Evolutionary conservation across 2,797 vertebrate genomes (phyloP).

Genomic region (Chloroceryle inda): DNA sequence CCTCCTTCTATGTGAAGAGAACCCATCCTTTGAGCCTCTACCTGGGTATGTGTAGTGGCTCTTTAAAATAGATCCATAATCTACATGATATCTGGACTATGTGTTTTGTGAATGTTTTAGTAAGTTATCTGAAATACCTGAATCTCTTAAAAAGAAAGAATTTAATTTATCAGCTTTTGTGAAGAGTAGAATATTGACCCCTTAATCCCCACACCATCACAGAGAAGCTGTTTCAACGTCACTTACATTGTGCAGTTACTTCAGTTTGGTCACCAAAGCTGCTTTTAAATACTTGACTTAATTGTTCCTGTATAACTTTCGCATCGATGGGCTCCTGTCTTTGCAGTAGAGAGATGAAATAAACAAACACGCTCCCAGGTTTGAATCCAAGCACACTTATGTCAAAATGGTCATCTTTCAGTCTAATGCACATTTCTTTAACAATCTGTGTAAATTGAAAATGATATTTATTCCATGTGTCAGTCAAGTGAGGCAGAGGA

Average conservation of each 20-base stretch:
- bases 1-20: background rate
- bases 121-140: background rate
- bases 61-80: background rate
- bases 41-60: background rate
- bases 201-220: background rate
- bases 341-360: constrained; percentile 46
- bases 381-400: constrained; percentile 57
- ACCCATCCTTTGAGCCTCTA: background rate
- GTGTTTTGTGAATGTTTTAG: background rate
- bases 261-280: background rate
- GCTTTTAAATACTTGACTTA: background rate
- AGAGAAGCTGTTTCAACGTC: background rate
- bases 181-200: background rate
- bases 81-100: background rate
- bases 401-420: background rate
- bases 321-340: background rate
- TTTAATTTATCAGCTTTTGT: background rate
- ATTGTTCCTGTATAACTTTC: background rate
- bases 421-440: background rate
- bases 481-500: background rate
- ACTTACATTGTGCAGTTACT: constrained; percentile 30
- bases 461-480: background rate
- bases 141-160: background rate
- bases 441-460: constrained; percentile 61
- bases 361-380: constrained; percentile 43